Evolutionary conservation across 2,113 vertebrate species (phyloP).

Genomic region (Mormyrus iriodes): DNA sequence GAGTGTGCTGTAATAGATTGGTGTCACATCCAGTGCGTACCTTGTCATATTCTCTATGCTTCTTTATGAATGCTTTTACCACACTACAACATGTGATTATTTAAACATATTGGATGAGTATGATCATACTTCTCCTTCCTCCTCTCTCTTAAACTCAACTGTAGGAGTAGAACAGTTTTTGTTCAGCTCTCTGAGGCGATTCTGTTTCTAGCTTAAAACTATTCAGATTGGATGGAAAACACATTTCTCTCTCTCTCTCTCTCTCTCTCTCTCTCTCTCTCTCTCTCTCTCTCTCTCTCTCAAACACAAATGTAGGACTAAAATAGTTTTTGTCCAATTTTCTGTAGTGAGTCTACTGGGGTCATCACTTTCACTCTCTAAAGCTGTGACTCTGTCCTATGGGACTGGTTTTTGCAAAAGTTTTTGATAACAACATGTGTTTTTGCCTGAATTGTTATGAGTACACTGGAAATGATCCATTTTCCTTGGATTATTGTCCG

Average conservation of each 20-base stretch:
- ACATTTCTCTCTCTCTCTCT: background rate
- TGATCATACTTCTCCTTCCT: background rate
- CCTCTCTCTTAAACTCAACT: background rate
- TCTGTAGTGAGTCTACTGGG: background rate
- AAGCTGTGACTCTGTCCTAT: background rate
- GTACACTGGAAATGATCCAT: background rate
- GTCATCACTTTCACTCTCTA: background rate
- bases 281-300: background rate
- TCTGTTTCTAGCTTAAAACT: background rate
- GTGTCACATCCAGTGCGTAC: background rate
- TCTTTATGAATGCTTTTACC: background rate
- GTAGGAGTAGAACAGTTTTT: background rate
- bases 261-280: background rate
- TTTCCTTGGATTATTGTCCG: slow-evolving; percentile 5
- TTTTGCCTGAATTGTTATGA: background rate
- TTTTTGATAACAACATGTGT: background rate
- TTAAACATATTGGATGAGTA: background rate
- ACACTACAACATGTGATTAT: background rate
- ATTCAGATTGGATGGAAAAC: background rate
- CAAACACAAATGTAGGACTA: background rate
- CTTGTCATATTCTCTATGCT: background rate
- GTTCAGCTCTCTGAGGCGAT: background rate
- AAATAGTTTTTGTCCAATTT: background rate
- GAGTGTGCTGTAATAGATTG: background rate
- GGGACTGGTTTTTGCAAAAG: background rate